These are phyloP conservation scores for Thera obeliscata DNA, from an alignment of 2,888 invertebrate species.

Conservation along the genomic window DNA sequence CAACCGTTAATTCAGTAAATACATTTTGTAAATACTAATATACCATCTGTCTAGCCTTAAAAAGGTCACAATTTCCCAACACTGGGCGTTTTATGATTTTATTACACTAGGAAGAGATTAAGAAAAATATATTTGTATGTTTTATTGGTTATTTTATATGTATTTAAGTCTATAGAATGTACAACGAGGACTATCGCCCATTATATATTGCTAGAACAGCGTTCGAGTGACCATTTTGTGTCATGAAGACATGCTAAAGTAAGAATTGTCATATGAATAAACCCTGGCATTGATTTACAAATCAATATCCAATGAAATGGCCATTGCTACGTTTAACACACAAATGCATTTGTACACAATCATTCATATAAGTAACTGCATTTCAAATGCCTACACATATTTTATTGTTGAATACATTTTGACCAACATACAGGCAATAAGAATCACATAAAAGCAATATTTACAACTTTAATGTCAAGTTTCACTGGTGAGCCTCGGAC, in stretches of 20 bases:
- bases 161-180: neutral
- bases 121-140: conserved; percentile 11
- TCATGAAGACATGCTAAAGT: neutral
- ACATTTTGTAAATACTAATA: conserved; percentile 11
- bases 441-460: neutral
- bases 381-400: neutral
- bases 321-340: neutral
- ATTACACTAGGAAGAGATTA: conserved; percentile 11
- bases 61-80: conserved; percentile 14
- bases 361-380: neutral
- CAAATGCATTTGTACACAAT: neutral
- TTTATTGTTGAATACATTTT: neutral
- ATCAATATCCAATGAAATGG: neutral
- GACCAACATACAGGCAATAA: neutral
- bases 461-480: neutral
- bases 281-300: neutral
- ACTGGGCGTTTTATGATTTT: conserved; percentile 1
- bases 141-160: neutral
- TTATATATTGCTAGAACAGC: conserved; percentile 1
- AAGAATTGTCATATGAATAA: neutral
- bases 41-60: conserved; percentile 19
- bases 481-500: neutral
- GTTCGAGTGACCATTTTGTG: conserved; percentile 3
- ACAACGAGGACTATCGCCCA: neutral
- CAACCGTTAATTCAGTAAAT: conserved; percentile 10